Base-by-base conservation (phyloP, 2,113 vertebrate genomes). In the Scartelaos histophorus region DNA sequence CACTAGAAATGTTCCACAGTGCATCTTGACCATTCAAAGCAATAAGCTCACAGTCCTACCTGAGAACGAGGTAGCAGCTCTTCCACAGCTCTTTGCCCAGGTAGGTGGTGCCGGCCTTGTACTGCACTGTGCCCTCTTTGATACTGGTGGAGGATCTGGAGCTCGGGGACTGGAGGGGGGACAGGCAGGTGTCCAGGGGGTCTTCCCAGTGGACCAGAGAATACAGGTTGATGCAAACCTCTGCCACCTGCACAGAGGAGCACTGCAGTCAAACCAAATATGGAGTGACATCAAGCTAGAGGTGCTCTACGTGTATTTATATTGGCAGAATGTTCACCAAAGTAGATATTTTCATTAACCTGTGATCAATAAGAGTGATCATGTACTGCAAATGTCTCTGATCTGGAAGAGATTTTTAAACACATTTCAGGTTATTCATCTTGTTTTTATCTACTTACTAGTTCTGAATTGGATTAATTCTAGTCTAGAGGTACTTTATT, bases 141-240 rank as follows among this genome's bases (percentile, higher is more conserved):
- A 91, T 93, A 86, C 93, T 85, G 0, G 85, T 0, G 0, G 85
- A 87, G 1, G 84, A 91, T 0, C 73, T 65, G 0, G 85, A 83
- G 17, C 72, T 66, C 56, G 85, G 92, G 45, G 85, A 88, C 16
- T 34, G 88, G 13, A 76, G 84, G 0, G 94, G 91, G 16, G 94
- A 94, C 81, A 95, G 62, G 0, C 78, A 67, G 73, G 95, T 91
- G 0, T 99, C 97, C 92, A 93, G 81, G 24, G 97, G 97, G 90
- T 99, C 98, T 19, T 99, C 97, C 98, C 98, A 99, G 90, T 99
- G 98, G 46, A 98, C 88, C 0, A 99, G 92, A 62, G 97, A 96
- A 0, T 99, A 99, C 79, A 97, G 95, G 4, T 89, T 87, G 65
- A 99, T 95, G 0, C 88, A 91, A 47, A 98, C 95, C 0, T 94